phyloP scores from a whole-genome alignment of 1,140 invertebrate genomes.

The Achatina immaculata region DNA sequence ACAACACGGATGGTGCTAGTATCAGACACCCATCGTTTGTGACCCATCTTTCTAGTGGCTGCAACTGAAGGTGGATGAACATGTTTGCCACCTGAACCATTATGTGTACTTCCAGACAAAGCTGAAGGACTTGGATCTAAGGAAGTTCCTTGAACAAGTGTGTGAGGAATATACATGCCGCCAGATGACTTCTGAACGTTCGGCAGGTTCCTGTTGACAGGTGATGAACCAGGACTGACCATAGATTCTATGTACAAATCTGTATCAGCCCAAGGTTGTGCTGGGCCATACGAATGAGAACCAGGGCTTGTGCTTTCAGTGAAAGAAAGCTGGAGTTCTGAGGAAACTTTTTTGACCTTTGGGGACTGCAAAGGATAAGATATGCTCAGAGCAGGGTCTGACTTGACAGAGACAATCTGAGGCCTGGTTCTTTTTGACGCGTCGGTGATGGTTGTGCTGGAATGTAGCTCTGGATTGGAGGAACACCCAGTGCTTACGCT shows the following conservation, averaged over 20 bases:
- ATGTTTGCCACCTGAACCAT: neutral
- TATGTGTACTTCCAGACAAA: neutral
- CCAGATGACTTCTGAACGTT: neutral
- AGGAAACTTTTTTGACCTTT: neutral
- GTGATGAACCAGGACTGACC: slow-evolving; percentile 10
- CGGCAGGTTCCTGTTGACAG: neutral
- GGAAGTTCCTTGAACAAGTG: neutral
- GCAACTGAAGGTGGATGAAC: neutral
- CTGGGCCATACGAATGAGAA: neutral
- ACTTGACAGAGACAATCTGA: neutral
- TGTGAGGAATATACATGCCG: neutral
- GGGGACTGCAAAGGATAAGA: neutral
- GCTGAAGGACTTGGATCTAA: neutral
- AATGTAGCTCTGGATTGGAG: no score
- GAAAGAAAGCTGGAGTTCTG: neutral
- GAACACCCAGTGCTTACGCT: no score
- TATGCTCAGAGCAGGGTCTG: slow-evolving; percentile 6
- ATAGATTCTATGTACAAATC: neutral
- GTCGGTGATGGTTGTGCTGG: no score
- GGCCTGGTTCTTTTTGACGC: neutral
- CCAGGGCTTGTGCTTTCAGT: neutral
- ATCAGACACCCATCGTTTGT: slow-evolving; percentile 40
- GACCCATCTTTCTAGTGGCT: slow-evolving; percentile 4
- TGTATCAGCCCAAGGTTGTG: neutral
- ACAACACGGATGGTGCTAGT: slow-evolving; percentile 13